Evolutionary conservation across 1,140 invertebrate species (phyloP).

Genomic region (Bombus terrestris): DNA sequence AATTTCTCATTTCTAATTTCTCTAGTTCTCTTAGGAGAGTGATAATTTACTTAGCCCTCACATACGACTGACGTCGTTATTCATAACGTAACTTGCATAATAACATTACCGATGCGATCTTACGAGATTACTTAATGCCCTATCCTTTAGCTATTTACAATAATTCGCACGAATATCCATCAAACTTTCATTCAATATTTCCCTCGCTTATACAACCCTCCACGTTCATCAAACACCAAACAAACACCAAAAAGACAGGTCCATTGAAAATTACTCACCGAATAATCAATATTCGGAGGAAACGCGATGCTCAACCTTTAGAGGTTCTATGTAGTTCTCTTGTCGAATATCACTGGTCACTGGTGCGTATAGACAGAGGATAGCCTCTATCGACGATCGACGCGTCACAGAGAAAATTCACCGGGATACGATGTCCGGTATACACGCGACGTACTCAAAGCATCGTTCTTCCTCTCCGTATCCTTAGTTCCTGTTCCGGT

Average conservation of each 20-base stretch:
- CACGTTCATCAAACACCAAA: neutral
- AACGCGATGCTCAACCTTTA: neutral
- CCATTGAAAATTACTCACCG: conserved; percentile 41
- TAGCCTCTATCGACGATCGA: neutral
- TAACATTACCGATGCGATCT: neutral
- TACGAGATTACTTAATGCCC: neutral
- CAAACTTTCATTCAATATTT: conserved; percentile 60
- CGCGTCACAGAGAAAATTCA: conserved; percentile 1
- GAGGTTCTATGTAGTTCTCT: neutral
- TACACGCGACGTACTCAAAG: conserved; percentile 1
- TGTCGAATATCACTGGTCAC: conserved; percentile 9
- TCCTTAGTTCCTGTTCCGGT: neutral
- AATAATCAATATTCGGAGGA: neutral
- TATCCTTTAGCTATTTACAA: neutral
- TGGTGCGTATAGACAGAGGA: neutral
- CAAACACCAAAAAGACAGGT: too few relatives aligned
- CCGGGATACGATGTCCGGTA: neutral
- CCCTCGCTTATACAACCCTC: neutral
- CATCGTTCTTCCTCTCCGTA: neutral
- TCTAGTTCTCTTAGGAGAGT: neutral
- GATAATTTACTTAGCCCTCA: neutral
- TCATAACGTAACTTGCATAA: neutral
- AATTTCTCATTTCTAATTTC: neutral
- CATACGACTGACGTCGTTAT: neutral
- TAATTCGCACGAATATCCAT: neutral